A percentile compares a stretch with the other conserved stretches of the same genome.
Evolutionary conservation across 2,797 vertebrate genomes (phyloP).

Genomic region (Chelidonichthys spinosus): DNA sequence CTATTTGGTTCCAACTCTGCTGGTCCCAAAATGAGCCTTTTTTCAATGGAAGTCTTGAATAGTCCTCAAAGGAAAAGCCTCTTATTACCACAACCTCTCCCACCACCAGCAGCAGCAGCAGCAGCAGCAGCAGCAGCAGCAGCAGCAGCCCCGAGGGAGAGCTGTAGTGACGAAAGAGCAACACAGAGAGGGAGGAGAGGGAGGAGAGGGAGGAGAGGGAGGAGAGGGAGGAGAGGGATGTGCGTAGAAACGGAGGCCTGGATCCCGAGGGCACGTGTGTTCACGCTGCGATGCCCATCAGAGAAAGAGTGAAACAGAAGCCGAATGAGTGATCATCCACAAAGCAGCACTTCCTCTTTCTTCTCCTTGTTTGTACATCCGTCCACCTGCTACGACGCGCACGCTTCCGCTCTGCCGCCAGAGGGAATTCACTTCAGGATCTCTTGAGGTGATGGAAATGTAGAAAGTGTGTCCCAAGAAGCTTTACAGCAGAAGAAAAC

Average conservation of each 20-base stretch:
- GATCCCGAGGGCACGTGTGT: slow-evolving; percentile 34
- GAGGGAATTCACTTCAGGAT: not conserved
- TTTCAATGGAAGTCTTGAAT: not conserved
- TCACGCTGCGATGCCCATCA: slow-evolving; percentile 58
- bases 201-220: not conserved
- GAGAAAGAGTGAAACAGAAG: slow-evolving; percentile 22
- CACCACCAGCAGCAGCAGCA: slow-evolving; percentile 22
- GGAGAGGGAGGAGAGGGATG: not conserved
- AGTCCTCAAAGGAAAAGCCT: slow-evolving; percentile 23
- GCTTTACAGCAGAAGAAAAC: not conserved
- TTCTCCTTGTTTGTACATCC: not conserved
- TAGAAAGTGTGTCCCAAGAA: not conserved
- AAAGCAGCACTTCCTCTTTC: slow-evolving; percentile 32
- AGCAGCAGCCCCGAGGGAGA: slow-evolving; percentile 2
- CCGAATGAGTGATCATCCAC: slow-evolving; percentile 33
- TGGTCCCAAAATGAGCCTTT: not conserved
- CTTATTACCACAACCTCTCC: not conserved
- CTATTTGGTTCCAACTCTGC: not conserved
- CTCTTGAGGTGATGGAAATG: not conserved
- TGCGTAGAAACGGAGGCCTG: slow-evolving; percentile 28
- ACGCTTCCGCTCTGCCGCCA: not conserved
- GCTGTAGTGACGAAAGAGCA: slow-evolving; percentile 20
- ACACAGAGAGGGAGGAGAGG: slow-evolving; percentile 13
- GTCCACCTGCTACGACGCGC: not conserved
- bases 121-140: not conserved